A percentile compares a stretch with the other conserved stretches of the same genome.
These are phyloP conservation scores for Timema podura DNA, from an alignment of 2,888 invertebrate genomes.

Conservation along the genomic window DNA sequence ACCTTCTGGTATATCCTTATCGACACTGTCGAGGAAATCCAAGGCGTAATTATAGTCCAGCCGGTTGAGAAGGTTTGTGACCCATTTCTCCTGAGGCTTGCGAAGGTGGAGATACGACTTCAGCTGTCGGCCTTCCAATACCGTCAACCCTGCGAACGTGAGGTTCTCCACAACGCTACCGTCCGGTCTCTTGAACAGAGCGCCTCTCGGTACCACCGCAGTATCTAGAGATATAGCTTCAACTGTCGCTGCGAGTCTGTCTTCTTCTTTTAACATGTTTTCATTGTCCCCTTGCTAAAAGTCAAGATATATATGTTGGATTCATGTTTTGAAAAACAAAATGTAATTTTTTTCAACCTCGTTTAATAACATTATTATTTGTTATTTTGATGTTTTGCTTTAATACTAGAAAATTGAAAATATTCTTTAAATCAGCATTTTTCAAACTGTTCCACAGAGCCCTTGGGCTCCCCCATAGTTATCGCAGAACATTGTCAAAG, in stretches of 20 bases:
- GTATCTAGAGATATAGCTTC: slow-evolving; percentile 69
- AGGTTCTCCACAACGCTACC: slow-evolving; percentile 20
- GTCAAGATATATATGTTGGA: no score
- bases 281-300: neutral
- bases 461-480: no score
- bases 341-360: no score
- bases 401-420: no score
- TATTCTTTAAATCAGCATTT: no score
- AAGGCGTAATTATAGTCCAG: slow-evolving; percentile 79
- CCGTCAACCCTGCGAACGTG: slow-evolving; percentile 41
- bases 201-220: slow-evolving; percentile 73
- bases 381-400: no score
- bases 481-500: no score
- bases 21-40: slow-evolving; percentile 81
- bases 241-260: slow-evolving; percentile 67
- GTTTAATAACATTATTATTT: no score
- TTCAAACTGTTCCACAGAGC: no score
- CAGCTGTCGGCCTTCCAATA: slow-evolving; percentile 61
- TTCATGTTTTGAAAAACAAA: no score
- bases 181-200: slow-evolving; percentile 49
- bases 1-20: slow-evolving; percentile 72
- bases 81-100: slow-evolving; percentile 64
- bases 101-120: slow-evolving; percentile 76
- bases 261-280: slow-evolving; percentile 66
- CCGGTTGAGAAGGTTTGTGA: slow-evolving; percentile 69